Base-by-base conservation (phyloP, 2,113 vertebrate genomes). In the Platichthys stellatus region DNA sequence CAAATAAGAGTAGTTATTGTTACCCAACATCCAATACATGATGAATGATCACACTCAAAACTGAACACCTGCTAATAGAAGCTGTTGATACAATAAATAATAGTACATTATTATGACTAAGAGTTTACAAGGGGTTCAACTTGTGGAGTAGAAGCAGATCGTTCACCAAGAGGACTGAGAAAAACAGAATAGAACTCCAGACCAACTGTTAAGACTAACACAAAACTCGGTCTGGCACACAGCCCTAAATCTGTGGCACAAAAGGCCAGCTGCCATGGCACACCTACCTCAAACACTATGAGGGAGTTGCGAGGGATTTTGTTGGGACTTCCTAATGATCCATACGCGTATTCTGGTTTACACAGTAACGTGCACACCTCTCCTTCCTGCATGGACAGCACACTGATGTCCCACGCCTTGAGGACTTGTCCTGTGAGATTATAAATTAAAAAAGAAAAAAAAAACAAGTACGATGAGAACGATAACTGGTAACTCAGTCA, bases 341-440 rank as follows among this genome's bases (percentile, higher is more conserved):
- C 97, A 0, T 98, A 99, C 0, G 96, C 96, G 0, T 99, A 99
- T 72, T 97, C 96, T 0, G 97, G 97, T 69, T 94, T 95, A 92
- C 97, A 99, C 31, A 98, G 92, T 64, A 99, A 83, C 40, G 93
- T 94, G 88, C 96, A 97, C 80, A 97, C 84, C 84, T 99, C 98
- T 18, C 97, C 97, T 75, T 92, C 96, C 92, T 94, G 95, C 98
- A 99, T 99, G 67, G 96, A 96, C 60, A 96, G 84, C 72, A 99
- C 96, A 0, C 94, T 96, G 0, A 98, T 94, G 84, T 98, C 97
- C 97, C 97, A 99, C 0, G 96, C 97, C 86, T 97, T 98, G 79
- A 99, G 96, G 35, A 99, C 97, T 83, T 98, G 97, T 72, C 97
- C 98, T 99, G 85, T 75, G 81, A 75, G 88, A 69, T 86, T 26